Conservation (phyloP, 2,888 invertebrate species). For the Cerastis rubricosa region DNA sequence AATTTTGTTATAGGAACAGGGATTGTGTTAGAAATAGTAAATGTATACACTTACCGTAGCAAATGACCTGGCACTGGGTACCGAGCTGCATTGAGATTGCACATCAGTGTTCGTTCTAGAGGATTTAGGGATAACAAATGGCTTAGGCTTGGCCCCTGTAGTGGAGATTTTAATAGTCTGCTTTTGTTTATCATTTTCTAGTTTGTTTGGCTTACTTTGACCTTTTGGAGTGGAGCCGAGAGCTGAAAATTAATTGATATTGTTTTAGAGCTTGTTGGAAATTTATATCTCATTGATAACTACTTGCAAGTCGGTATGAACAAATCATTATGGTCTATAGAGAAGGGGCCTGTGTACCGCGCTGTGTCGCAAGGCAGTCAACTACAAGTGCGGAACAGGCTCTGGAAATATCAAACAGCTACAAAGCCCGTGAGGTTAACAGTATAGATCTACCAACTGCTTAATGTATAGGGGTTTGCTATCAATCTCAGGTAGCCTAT, state of each 20-base stretch:
- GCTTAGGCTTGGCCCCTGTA: conserved; percentile 63
- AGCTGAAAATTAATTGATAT: conserved; percentile 63
- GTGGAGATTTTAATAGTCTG: conserved; percentile 56
- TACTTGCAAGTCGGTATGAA: neutral
- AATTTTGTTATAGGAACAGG: neutral
- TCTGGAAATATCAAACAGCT: neutral
- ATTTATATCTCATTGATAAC: neutral
- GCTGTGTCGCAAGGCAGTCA: too few relatives aligned
- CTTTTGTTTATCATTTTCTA: conserved; percentile 72
- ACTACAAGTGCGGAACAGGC: neutral
- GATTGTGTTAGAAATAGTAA: neutral
- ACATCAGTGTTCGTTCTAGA: conserved; percentile 74
- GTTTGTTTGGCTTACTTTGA: conserved; percentile 73
- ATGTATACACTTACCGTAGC: conserved; percentile 78
- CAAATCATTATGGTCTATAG: neutral
- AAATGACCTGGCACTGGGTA: conserved; percentile 81
- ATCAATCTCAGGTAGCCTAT: neutral
- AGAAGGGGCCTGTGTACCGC: too few relatives aligned
- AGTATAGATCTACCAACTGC: neutral
- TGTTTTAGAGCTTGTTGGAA: neutral
- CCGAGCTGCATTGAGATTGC: conserved; percentile 83
- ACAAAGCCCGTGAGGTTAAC: neutral
- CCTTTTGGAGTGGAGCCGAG: conserved; percentile 72
- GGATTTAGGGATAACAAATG: conserved; percentile 55
- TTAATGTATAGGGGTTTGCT: neutral